A percentile compares a stretch with the other conserved stretches of the same genome.
These are phyloP conservation scores for Vidua macroura DNA, from an alignment of 2,113 vertebrate genomes.

Conservation along the genomic window DNA sequence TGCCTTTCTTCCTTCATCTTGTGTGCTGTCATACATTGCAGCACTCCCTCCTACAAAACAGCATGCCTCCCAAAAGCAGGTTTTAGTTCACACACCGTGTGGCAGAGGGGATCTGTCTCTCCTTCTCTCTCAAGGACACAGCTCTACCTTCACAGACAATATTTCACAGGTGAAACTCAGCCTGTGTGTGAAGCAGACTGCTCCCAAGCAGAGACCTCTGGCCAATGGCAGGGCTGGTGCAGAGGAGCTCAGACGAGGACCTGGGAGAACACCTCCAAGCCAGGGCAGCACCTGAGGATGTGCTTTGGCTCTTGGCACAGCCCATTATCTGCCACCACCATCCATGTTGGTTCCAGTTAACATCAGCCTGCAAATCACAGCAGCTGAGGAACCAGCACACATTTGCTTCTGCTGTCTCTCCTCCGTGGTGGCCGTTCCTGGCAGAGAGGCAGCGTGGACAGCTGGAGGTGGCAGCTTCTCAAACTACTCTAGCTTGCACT, in stretches of 20 bases:
- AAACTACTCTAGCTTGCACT: neutral
- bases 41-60: neutral
- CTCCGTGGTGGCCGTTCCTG: neutral
- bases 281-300: neutral
- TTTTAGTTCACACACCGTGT: neutral
- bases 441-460: constrained; percentile 1
- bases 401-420: neutral
- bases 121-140: neutral
- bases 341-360: neutral
- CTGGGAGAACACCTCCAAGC: neutral
- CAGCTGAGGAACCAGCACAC: neutral
- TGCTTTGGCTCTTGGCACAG: neutral
- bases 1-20: neutral
- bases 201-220: accelerated
- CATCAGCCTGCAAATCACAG: neutral
- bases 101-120: neutral
- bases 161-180: neutral
- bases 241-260: neutral
- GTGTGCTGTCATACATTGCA: neutral
- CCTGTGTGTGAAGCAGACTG: neutral
- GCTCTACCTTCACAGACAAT: neutral
- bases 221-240: neutral
- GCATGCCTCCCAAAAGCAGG: neutral
- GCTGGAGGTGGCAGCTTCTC: constrained; percentile 28
- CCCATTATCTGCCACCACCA: neutral